A percentile compares a stretch with the other conserved stretches of the same genome.
phyloP scores from a whole-genome alignment of 2,797 vertebrate genomes.

The Clamator glandarius region DNA sequence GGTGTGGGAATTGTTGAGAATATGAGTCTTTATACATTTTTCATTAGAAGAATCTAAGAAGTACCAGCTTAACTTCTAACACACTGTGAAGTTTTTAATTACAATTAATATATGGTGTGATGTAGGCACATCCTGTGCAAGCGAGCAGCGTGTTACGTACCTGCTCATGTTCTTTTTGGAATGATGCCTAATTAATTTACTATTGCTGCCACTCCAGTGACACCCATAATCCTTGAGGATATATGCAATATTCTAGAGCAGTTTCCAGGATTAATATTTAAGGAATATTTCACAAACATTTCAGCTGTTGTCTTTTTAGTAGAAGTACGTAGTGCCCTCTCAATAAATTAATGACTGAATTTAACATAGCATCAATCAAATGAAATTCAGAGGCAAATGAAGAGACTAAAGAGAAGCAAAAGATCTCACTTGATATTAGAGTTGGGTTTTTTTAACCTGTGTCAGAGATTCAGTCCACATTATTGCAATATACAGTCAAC shows the following conservation, averaged over 20 bases:
- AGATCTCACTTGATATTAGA: background rate
- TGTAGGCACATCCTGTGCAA: background rate
- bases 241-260: background rate
- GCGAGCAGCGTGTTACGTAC: background rate
- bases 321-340: background rate
- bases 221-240: background rate
- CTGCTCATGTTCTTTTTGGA: fast-evolving
- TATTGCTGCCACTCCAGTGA: background rate
- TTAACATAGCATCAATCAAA: background rate
- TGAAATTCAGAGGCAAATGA: background rate
- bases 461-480: background rate
- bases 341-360: background rate
- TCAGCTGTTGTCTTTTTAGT: background rate
- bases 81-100: background rate
- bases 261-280: conserved; percentile 5
- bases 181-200: background rate
- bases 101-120: background rate
- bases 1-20: background rate
- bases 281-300: conserved; percentile 22
- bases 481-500: background rate
- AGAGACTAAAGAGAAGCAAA: background rate
- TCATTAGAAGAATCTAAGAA: background rate
- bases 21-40: background rate
- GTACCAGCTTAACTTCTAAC: background rate
- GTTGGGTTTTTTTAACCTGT: background rate